Evolutionary conservation across 2,113 vertebrate species (phyloP).

Genomic region (Xiphias gladius): DNA sequence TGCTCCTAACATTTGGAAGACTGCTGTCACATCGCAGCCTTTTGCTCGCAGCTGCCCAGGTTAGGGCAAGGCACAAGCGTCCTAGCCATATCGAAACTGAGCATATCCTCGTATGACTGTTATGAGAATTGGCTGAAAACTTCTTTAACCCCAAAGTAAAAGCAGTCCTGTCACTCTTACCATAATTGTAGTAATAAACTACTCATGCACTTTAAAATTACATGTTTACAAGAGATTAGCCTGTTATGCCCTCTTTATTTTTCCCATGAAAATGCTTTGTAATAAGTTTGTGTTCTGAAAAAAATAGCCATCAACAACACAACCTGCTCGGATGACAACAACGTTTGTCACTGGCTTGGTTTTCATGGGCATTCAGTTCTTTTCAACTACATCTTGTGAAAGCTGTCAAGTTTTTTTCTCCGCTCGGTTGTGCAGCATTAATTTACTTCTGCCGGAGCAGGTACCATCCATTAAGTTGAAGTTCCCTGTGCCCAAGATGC

Average conservation of each 20-base stretch:
- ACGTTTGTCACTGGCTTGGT: background rate
- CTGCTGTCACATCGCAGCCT: accelerated
- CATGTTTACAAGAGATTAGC: background rate
- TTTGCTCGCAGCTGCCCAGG: too few relatives aligned
- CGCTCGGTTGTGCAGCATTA: background rate
- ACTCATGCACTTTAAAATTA: background rate
- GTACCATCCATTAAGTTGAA: background rate
- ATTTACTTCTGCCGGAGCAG: background rate
- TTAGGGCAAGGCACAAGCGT: background rate
- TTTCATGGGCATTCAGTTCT: background rate
- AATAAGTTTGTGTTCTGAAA: background rate
- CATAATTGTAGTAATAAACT: background rate
- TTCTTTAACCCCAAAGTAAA: background rate
- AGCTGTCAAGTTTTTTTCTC: background rate
- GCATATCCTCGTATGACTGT: background rate
- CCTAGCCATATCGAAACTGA: background rate
- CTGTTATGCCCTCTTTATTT: background rate
- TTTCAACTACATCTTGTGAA: background rate
- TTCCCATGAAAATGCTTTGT: background rate
- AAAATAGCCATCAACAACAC: background rate
- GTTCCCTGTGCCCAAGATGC: background rate
- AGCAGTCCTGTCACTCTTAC: background rate
- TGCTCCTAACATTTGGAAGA: background rate
- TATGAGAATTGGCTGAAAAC: background rate
- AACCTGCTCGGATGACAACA: background rate